phyloP scores from a whole-genome alignment of 2,113 vertebrate genomes.

The Catharus minimus region DNA sequence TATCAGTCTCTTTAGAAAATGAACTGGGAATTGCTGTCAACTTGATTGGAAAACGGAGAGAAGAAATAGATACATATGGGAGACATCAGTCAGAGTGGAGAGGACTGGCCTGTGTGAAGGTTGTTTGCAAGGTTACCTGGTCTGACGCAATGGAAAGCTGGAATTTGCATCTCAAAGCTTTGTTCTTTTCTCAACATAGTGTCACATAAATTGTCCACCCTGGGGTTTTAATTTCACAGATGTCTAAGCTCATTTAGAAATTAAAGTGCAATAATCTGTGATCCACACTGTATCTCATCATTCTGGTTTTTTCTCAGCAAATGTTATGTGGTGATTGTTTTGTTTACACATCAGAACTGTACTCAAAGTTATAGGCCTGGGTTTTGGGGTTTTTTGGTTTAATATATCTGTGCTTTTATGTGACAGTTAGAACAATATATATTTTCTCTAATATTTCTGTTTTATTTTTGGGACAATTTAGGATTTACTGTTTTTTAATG shows the following conservation, averaged over 20 bases:
- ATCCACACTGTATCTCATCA: conserved; percentile 38
- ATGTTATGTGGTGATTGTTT: conserved; percentile 27
- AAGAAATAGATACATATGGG: conserved; percentile 70
- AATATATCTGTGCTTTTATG: background rate
- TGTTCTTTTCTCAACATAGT: conserved; percentile 68
- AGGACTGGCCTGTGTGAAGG: conserved; percentile 64
- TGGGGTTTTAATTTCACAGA: conserved; percentile 78
- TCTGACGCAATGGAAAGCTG: conserved; percentile 53
- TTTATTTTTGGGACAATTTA: background rate
- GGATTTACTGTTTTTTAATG: background rate
- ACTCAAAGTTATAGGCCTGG: background rate
- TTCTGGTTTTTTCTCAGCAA: conserved; percentile 28
- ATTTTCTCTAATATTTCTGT: background rate
- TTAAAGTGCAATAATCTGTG: conserved; percentile 72
- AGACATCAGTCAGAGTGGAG: conserved; percentile 70
- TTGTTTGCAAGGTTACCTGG: conserved; percentile 76
- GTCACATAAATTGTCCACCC: conserved; percentile 69
- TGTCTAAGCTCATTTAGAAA: conserved; percentile 79
- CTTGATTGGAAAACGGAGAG: conserved; percentile 69
- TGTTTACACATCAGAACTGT: conserved; percentile 34
- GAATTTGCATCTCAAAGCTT: conserved; percentile 79
- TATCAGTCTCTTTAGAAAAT: conserved; percentile 75
- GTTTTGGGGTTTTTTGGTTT: background rate
- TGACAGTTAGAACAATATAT: background rate
- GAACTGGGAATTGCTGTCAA: conserved; percentile 77